Evolutionary conservation across 2,888 invertebrate species (phyloP), one percentile per base, ranked within the genome.

Genomic region (Altica lythri): DNA sequence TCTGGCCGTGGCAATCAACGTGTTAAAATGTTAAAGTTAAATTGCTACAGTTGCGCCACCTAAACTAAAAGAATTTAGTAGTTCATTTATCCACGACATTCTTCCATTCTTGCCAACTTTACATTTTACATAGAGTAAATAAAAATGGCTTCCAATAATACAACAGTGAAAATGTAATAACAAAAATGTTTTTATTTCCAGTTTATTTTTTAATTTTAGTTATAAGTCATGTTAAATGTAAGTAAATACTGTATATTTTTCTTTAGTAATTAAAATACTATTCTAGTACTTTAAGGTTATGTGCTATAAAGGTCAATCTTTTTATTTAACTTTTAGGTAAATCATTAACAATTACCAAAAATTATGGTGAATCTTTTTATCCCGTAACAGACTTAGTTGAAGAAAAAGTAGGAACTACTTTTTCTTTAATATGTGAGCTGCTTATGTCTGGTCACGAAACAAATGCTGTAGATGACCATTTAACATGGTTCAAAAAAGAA

Each of bases 371-470:
- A 19, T 64, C 60, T 25, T 64, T 73, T 46, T 66, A 69, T 18
- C 73, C 72, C 6, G 70, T 74, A 2, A 58, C 63, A 4, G 59
- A 48, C 22, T 58, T 59, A 3, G 71, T 74, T 6, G 71, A 72
- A 49, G 75, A 75, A 58, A 69, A 66, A 35, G 68, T 66, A 14
- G 74, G 74, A 25, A 67, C 71, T 4, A 69, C 71, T 51, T 71
- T 75, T 53, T 71, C 74, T 13, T 59, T 75, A 59, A 68, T 71
- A 42, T 75, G 75, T 56, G 74, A 75, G 59, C 40, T n/a, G n/a
- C n/a, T 40, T 13, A 22, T 22, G 22, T 40, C 40, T 12, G 61
- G 64, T 34, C 66, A 66, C 44, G 64, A 68, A 48, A 63, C 53
- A 22, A 61, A 63, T 22, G 54, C 61, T 16, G 66, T 68, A 47